A percentile compares a stretch with the other conserved stretches of the same genome.
These are phyloP conservation scores for Brienomyrus brachyistius DNA, from an alignment of 2,113 vertebrate species.

Conservation along the genomic window DNA sequence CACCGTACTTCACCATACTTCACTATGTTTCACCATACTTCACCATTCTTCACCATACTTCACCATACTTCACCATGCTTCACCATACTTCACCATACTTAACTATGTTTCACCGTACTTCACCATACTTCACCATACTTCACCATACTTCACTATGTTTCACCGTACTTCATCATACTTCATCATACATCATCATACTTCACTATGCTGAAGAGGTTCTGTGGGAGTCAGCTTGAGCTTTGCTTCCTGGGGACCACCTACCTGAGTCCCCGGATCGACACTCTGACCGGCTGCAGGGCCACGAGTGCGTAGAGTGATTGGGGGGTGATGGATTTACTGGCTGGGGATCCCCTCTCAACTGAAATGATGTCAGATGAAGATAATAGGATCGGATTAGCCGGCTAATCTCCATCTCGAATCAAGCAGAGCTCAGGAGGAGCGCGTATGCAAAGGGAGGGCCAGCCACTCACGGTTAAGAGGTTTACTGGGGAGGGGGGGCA, in stretches of 20 bases:
- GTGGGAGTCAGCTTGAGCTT: neutral
- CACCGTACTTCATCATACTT: neutral
- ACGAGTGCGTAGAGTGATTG: neutral
- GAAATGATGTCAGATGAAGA: slow-evolving; percentile 22
- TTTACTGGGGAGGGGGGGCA: slow-evolving; percentile 23
- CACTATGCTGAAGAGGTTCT: neutral
- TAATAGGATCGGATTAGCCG: slow-evolving; percentile 16
- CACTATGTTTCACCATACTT: neutral
- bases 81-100: neutral
- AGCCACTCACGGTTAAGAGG: slow-evolving; percentile 17
- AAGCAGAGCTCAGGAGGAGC: slow-evolving; percentile 8
- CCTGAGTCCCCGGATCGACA: neutral
- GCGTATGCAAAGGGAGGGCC: neutral
- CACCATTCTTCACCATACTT: neutral
- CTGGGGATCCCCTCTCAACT: neutral
- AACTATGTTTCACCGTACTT: neutral
- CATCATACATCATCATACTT: neutral
- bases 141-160: neutral
- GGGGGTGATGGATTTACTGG: neutral
- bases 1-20: neutral
- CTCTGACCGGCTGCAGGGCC: neutral
- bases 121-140: neutral
- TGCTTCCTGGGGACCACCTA: neutral
- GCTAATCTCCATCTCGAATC: slow-evolving; percentile 18
- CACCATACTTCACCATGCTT: neutral